A percentile compares a stretch with the other conserved stretches of the same genome.
phyloP scores from a whole-genome alignment of 2,888 invertebrate species.

The Amorpha juglandis region DNA sequence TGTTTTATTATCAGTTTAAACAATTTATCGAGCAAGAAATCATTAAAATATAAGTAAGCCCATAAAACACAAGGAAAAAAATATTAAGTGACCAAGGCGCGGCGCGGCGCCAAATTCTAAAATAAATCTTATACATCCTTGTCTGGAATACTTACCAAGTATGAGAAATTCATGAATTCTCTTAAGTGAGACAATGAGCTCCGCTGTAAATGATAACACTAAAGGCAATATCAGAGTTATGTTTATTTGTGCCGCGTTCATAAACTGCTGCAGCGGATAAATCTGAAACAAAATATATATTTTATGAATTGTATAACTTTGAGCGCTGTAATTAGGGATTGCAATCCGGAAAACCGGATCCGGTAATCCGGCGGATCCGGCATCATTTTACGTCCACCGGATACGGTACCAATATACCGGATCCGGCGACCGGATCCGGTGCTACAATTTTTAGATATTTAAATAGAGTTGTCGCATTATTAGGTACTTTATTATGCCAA shows the following conservation, averaged over 20 bases:
- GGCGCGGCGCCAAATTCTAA: neutral
- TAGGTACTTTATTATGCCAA: no score
- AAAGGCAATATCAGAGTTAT: slow-evolving; percentile 74
- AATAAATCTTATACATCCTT: neutral
- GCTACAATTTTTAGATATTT: no score
- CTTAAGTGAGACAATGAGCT: slow-evolving; percentile 76
- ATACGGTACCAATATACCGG: no score
- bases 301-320: slow-evolving; percentile 26
- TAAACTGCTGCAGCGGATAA: slow-evolving; percentile 76
- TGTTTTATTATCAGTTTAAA: no score
- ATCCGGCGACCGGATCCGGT: no score
- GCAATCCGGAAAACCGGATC: no score
- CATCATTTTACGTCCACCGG: no score
- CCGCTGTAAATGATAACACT: slow-evolving; percentile 83
- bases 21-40: no score
- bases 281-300: slow-evolving; percentile 58
- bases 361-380: no score
- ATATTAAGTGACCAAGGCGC: no score
- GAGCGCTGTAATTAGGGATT: neutral
- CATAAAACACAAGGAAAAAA: neutral
- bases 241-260: slow-evolving; percentile 73
- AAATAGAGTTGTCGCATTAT: no score
- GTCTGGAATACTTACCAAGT: slow-evolving; percentile 54
- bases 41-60: no score
- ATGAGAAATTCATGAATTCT: slow-evolving; percentile 71